Base-by-base conservation (phyloP, 1,140 invertebrate species). In the Leptonema lineaticorne region DNA sequence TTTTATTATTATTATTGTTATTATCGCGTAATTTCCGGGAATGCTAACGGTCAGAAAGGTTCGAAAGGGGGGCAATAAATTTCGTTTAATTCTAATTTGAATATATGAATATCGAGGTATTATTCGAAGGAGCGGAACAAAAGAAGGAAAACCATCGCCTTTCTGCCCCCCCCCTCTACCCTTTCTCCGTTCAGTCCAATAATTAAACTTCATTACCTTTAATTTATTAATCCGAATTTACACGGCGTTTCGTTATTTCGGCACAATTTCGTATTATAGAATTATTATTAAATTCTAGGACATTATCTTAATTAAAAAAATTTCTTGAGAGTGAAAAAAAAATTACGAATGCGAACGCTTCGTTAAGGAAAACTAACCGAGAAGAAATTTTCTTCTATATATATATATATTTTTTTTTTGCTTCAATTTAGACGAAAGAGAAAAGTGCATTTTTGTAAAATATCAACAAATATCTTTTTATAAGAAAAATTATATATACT, bases 231-330 rank as follows among this genome's bases (percentile, higher is more conserved):
- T 45, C 14, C 14, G 37, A 45, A 9, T 45, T 45, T 45, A 14
- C 37, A 45, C n/a, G n/a, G 16, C 16, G 16, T 45, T 45, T n/a
- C 37, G 16, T n/a, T 45, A 16, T 45, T 45, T 45, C 14, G 16
- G 14, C 37, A 16, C 37, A n/a, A 45, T 45, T 45, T n/a, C 3
- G 16, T 45, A 45, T 45, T 4, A 45, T n/a, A 45, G 3, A 2
- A 16, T 45, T 45, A 45, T n/a, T 45, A 45, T 45, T 45, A 45
- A 45, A 45, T 45, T 45, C 37, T 45, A n/a, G 14, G 14, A 16
- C 37, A 45, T 45, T 45, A 45, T 45, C 37, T 45, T 45, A 45
- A 45, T 45, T 45, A 45, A 45, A 45, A 33, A 33, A 45, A 45
- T n/a, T 3, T 2, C 16, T 14, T 3, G 16, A 14, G 2, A n/a